Evolutionary conservation across 2,888 invertebrate genomes (phyloP).

Genomic region (Phortica magna): DNA sequence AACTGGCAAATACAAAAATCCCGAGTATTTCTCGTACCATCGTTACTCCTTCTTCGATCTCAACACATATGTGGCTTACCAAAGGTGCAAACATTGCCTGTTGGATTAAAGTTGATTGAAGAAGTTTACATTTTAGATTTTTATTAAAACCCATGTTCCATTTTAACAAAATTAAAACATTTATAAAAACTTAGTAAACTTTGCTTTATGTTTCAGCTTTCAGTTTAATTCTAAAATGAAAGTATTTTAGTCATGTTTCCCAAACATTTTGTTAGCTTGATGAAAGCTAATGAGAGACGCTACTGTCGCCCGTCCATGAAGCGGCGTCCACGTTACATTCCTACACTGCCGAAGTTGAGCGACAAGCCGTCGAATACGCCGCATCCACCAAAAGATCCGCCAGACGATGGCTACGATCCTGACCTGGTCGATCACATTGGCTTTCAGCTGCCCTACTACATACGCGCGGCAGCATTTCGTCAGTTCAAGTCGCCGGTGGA

Average conservation of each 20-base stretch:
- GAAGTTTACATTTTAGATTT: background rate
- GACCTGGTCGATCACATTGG: constrained; percentile 54
- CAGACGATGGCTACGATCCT: constrained; percentile 64
- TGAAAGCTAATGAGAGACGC: background rate
- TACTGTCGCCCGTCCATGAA: background rate
- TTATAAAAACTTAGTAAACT: too few species aligned
- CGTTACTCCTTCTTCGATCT: constrained; percentile 36
- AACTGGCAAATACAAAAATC: constrained; percentile 54
- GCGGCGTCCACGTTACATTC: background rate
- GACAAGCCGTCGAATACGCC: constrained; percentile 57
- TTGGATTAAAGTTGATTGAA: background rate
- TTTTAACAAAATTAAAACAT: too few species aligned
- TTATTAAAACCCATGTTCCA: too few species aligned
- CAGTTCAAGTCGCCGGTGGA: constrained; percentile 57
- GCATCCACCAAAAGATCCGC: constrained; percentile 71
- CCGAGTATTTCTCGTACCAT: constrained; percentile 42
- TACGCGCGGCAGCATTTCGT: constrained; percentile 64
- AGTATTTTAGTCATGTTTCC: too few species aligned
- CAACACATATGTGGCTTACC: background rate
- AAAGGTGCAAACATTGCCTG: background rate
- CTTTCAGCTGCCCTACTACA: constrained; percentile 53
- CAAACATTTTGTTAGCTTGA: background rate
- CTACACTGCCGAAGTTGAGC: constrained; percentile 2
- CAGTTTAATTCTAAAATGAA: too few species aligned
- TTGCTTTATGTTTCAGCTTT: too few species aligned